Conservation (phyloP, 2,797 vertebrate species). For the Pseudomugil gertrudae region DNA sequence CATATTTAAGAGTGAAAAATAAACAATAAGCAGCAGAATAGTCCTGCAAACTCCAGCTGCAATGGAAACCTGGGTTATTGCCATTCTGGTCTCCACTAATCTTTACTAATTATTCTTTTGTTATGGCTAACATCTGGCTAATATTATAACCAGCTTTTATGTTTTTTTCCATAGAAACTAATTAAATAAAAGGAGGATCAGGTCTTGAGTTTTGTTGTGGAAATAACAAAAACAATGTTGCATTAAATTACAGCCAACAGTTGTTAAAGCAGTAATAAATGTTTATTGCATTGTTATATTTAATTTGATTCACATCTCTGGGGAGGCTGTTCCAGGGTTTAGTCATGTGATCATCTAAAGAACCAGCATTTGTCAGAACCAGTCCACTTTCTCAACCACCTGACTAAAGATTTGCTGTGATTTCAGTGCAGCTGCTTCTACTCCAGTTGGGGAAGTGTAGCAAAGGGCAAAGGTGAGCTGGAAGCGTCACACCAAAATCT, state of each 20-base stretch:
- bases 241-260: too few relatives aligned
- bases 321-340: too few relatives aligned
- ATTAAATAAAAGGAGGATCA: too few relatives aligned
- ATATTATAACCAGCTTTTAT: background rate
- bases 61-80: too few relatives aligned
- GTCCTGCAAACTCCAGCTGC: background rate
- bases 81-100: too few relatives aligned
- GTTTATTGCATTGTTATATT: too few relatives aligned
- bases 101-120: background rate
- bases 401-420: background rate
- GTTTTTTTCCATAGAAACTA: background rate
- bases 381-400: background rate
- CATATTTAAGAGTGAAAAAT: background rate
- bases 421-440: background rate
- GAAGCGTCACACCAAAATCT: background rate
- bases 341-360: background rate
- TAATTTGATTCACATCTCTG: too few relatives aligned
- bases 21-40: background rate
- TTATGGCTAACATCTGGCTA: background rate
- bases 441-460: background rate
- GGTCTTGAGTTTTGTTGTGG: too few relatives aligned
- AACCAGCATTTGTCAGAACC: background rate
- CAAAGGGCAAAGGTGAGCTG: background rate
- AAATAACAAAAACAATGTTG: too few relatives aligned
- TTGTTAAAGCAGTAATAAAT: too few relatives aligned